phyloP scores from a whole-genome alignment of 2,113 vertebrate genomes.

The Silurus asotus region DNA sequence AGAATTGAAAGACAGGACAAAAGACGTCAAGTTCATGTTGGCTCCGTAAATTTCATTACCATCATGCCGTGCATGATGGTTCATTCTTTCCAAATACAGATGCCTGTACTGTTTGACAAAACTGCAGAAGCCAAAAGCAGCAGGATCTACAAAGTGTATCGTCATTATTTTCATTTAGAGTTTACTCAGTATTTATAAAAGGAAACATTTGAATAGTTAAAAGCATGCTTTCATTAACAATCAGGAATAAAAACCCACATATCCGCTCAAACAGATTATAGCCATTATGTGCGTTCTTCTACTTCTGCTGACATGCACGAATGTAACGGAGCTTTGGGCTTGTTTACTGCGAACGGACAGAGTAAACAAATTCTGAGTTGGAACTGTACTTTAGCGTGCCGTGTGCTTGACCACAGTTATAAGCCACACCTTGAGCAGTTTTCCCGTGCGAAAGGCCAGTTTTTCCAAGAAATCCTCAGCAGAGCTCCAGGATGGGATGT shows the following conservation, averaged over 20 bases:
- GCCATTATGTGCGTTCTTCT: conserved; percentile 5
- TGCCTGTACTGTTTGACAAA: conserved; percentile 1
- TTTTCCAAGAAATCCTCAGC: conserved; percentile 94
- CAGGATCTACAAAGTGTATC: background rate
- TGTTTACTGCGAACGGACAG: conserved; percentile 24
- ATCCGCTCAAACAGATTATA: conserved; percentile 30
- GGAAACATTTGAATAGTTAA: conserved; percentile 40
- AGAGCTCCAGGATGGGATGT: conserved; percentile 85
- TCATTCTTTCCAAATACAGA: conserved; percentile 24
- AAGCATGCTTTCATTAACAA: conserved; percentile 34
- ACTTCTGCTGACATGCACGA: background rate
- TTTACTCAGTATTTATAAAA: conserved; percentile 20
- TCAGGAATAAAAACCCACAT: conserved; percentile 31
- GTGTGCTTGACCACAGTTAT: conserved; percentile 23
- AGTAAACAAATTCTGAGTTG: conserved; percentile 37
- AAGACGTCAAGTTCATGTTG: background rate
- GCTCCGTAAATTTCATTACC: background rate
- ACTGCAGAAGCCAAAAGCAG: conserved; percentile 11
- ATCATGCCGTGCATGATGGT: background rate
- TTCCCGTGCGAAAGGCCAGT: conserved; percentile 87
- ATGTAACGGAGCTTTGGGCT: background rate
- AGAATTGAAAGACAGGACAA: background rate
- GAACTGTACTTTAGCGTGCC: conserved; percentile 32
- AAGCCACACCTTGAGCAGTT: conserved; percentile 86
- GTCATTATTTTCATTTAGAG: conserved; percentile 17